Conservation (phyloP, 2,797 vertebrate genomes). For the Adrianichthys oophorus region DNA sequence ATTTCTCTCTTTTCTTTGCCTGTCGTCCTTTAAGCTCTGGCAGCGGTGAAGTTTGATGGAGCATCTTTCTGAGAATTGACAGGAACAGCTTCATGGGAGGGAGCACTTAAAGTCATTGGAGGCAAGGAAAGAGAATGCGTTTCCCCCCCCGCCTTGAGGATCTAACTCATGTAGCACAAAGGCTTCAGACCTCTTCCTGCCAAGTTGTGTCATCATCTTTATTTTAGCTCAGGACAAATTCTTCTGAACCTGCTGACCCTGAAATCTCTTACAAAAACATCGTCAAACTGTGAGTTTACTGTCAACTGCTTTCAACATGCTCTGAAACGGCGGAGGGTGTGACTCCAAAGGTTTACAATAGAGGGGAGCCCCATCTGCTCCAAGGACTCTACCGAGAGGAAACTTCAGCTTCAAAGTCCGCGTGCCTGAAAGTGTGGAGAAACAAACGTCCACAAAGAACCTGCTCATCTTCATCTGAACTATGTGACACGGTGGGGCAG, state of each 20-base stretch:
- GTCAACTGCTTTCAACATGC: too few relatives aligned
- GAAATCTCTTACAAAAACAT: conserved; percentile 5
- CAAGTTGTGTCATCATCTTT: conserved; percentile 33
- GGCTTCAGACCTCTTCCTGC: conserved; percentile 32
- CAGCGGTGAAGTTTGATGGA: conserved; percentile 83
- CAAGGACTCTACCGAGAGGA: not conserved
- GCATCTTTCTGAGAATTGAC: conserved; percentile 80
- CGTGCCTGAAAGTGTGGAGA: too few relatives aligned
- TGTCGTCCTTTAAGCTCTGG: conserved; percentile 84
- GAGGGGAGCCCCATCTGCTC: not conserved
- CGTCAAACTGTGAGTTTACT: conserved; percentile 2
- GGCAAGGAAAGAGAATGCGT: conserved; percentile 1
- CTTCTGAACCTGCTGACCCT: conserved; percentile 7
- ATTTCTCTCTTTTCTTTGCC: conserved; percentile 9
- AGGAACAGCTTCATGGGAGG: conserved; percentile 21
- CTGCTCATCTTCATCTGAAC: too few relatives aligned
- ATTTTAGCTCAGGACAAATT: conserved; percentile 60
- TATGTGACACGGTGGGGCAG: too few relatives aligned
- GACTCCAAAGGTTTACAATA: not conserved
- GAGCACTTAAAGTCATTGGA: conserved; percentile 29
- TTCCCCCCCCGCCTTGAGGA: not conserved
- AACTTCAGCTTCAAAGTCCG: not conserved
- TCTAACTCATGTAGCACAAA: conserved; percentile 15
- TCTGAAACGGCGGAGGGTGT: not conserved
- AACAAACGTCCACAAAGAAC: too few relatives aligned